These are phyloP conservation scores for Potamarius usumacintae DNA, from an alignment of 2,113 vertebrate genomes.

Conservation along the genomic window DNA sequence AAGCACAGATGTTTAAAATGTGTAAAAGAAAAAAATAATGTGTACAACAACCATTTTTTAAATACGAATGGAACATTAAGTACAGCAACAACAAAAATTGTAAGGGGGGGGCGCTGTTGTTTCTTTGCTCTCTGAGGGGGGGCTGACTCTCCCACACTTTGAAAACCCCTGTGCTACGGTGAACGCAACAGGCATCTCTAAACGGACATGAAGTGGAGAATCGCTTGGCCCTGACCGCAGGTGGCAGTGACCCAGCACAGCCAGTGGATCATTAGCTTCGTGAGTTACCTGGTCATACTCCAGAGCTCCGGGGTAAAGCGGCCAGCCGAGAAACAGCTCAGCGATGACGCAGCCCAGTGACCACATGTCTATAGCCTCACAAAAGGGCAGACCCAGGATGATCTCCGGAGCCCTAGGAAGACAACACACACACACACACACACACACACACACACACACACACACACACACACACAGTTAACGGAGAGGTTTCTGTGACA, in stretches of 20 bases:
- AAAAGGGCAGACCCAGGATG: conserved; percentile 96
- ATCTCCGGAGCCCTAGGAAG: conserved; percentile 93
- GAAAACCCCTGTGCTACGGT: not conserved
- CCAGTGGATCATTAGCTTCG: not conserved
- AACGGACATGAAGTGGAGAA: not conserved
- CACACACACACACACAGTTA: conserved; percentile 1
- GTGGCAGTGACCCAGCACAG: not conserved
- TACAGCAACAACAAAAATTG: too few relatives aligned
- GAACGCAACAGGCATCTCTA: not conserved
- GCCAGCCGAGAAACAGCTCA: conserved; percentile 96
- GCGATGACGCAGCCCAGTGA: conserved; percentile 96
- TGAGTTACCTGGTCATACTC: conserved; percentile 94
- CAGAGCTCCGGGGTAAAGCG: conserved; percentile 95
- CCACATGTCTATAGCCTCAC: conserved; percentile 99
- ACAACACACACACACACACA: conserved; percentile 14
- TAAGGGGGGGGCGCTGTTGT: too few relatives aligned
- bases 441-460: not conserved
- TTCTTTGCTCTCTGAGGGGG: too few relatives aligned
- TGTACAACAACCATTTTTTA: too few relatives aligned
- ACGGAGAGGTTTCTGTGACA: conserved; percentile 30
- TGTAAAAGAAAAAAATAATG: too few relatives aligned
- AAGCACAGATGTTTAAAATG: too few relatives aligned
- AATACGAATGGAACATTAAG: too few relatives aligned
- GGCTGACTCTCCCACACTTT: too few relatives aligned
- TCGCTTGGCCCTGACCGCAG: not conserved